A percentile compares a stretch with the other conserved stretches of the same genome.
Evolutionary conservation across 2,888 invertebrate genomes (phyloP).

Genomic region (Anthophora plumipes): DNA sequence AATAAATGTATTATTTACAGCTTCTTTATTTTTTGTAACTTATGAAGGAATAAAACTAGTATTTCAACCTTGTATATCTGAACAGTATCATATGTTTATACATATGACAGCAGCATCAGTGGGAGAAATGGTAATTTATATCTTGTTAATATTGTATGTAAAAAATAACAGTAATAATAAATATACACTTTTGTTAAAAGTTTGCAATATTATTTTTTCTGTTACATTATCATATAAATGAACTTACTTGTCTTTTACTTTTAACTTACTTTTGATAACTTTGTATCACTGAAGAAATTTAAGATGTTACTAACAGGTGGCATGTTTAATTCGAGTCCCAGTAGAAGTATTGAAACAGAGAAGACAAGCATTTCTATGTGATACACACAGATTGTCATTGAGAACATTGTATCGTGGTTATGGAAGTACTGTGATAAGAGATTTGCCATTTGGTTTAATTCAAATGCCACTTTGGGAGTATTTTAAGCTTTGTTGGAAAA

Average conservation of each 20-base stretch:
- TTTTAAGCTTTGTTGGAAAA: constrained; percentile 89
- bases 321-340: constrained; percentile 96
- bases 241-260: not conserved
- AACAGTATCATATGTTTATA: constrained; percentile 88
- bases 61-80: constrained; percentile 86
- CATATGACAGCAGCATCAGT: constrained; percentile 94
- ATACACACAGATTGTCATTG: constrained; percentile 82
- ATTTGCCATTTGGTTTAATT: constrained; percentile 97
- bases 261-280: not conserved
- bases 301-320: constrained; percentile 87
- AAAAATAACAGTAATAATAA: not conserved
- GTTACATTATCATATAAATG: not conserved
- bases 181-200: not conserved
- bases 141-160: not conserved
- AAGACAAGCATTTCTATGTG: constrained; percentile 89
- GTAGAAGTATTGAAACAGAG: constrained; percentile 98
- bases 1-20: constrained; percentile 81
- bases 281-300: constrained; percentile 15
- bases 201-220: not conserved
- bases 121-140: constrained; percentile 92
- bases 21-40: constrained; percentile 95
- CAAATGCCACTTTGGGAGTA: constrained; percentile 98
- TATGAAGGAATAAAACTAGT: constrained; percentile 92
- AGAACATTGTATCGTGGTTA: constrained; percentile 90
- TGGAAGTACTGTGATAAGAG: constrained; percentile 90